These are phyloP conservation scores for fruit fly (Drosophila melanogaster) DNA, from an alignment of 1,140 invertebrate species.

Conservation along the genomic window Release_6_plus_ISO1_MT NT_033779.5:16552001-16552500, in stretches of 20 bases:
- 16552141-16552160: no score
- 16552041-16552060: no score
- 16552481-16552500: constrained; percentile 4
- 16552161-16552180: no score
- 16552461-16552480: constrained; percentile 34
- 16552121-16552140: no score
- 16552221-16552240: constrained; percentile 8
- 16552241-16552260: constrained; percentile 41
- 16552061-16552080: no score
- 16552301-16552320: constrained; percentile 10
- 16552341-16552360: constrained; percentile 36
- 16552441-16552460: constrained; percentile 56
- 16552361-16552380: constrained; percentile 29
- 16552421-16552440: constrained; percentile 48
- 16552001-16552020: constrained; percentile 9
- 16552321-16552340: constrained; percentile 51
- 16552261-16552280: constrained; percentile 35
- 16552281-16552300: constrained; percentile 13
- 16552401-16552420: constrained; percentile 58
- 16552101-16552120: no score
- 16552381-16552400: constrained; percentile 9
- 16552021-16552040: not conserved
- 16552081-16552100: not conserved
- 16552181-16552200: not conserved
- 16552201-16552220: constrained; percentile 3